phyloP scores from a whole-genome alignment of 1,140 invertebrate species.

The Scaptomyza hsui region DNA sequence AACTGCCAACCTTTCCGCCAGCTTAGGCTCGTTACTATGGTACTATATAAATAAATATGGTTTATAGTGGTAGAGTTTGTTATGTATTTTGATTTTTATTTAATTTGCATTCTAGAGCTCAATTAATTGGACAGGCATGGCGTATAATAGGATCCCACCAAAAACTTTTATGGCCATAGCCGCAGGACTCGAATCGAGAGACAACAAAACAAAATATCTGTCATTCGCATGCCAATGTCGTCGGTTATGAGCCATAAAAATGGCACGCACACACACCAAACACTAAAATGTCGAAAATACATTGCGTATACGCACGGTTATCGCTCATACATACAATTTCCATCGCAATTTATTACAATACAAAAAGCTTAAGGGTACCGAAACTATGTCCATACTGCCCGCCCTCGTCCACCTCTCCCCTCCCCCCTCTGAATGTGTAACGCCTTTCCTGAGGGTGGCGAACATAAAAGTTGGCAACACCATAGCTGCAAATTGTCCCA shows the following conservation, averaged over 20 bases:
- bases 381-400: constrained; percentile 60
- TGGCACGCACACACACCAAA: constrained; percentile 16
- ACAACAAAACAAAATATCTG: constrained; percentile 41
- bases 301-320: constrained; percentile 58
- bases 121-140: constrained; percentile 63
- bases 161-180: constrained; percentile 42
- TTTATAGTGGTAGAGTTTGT: background rate
- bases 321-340: constrained; percentile 57
- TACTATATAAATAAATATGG: constrained; percentile 15
- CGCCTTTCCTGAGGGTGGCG: constrained; percentile 54
- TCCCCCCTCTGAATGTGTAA: constrained; percentile 39
- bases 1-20: background rate
- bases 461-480: constrained; percentile 58
- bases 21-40: constrained; percentile 10
- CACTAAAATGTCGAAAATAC: constrained; percentile 15
- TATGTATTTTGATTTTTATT: constrained; percentile 42
- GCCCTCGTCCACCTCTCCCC: constrained; percentile 29
- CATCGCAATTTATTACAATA: constrained; percentile 55
- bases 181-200: constrained; percentile 26
- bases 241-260: constrained; percentile 69
- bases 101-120: constrained; percentile 59
- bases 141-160: constrained; percentile 29
- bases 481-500: constrained; percentile 66
- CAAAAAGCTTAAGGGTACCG: constrained; percentile 16
- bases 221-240: constrained; percentile 55